Evolutionary conservation across 2,888 invertebrate genomes (phyloP), one percentile per base, ranked within the genome.

Genomic region (Pammene aurita): DNA sequence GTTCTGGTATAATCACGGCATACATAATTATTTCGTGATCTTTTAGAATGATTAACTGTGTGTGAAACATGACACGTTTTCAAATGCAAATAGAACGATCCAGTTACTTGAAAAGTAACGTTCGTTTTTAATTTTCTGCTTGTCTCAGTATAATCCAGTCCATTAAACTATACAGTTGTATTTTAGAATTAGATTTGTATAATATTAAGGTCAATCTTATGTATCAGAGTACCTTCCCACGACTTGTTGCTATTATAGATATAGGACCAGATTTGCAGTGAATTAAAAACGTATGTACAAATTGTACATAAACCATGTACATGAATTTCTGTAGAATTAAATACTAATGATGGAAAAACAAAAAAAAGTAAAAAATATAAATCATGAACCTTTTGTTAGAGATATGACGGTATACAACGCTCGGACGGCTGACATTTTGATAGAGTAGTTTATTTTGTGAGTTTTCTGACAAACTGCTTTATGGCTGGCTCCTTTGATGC

Each of bases 261-360:
- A 48, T 57, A 50, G 18, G 34, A 42, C 56, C 48, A 50, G 56
- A 67, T 56, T 63, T 16, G 56, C 62, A 67, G 67, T 62, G 55
- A 62, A 62, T 62, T 56, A 67, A 48, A 67, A 56, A 38, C 34
- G 46, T 44, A 11, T 58, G 52, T 48, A 60, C 14, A 42, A 38
- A 46, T 5, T 26, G 11, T 65, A 35, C 18, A 18, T 13, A 16
- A 42, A 13, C 9, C 5, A 26, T 65, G 60, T 74, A 67, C 73
- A 72, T 82, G 85, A 86, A 84, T 84, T 86, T 85, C 86, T 85
- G 84, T 80, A 71, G 80, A 80, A 78, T 80, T 82, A 48, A 55
- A 58, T 60, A 54, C 63, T 70, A 72, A 57, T 48, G 41, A 38
- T 41, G 50, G 34, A 54, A 50, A 7, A 14, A 38, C 14, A 38